Conservation (phyloP, 1,140 invertebrate species). For the Brachionus koreanus region DNA sequence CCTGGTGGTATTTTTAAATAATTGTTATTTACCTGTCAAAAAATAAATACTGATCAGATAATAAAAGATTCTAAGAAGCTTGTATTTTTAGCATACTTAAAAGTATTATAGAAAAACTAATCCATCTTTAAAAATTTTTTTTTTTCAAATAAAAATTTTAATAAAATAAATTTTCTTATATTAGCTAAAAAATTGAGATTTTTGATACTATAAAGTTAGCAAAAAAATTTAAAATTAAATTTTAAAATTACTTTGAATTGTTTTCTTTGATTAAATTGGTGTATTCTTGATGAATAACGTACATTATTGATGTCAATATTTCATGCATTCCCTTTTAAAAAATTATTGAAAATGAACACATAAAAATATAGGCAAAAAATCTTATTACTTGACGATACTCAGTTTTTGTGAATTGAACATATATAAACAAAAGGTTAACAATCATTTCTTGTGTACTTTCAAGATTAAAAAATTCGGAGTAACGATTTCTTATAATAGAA, state of each 20-base stretch:
- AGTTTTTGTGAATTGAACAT: conserved; percentile 35
- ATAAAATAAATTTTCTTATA: background rate
- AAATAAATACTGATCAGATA: no score
- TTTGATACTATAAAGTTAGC: background rate
- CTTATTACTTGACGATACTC: conserved; percentile 36
- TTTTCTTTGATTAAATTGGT: background rate
- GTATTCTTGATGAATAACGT: conserved; percentile 29
- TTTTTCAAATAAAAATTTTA: background rate
- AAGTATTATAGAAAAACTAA: background rate
- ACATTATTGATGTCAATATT: conserved; percentile 27
- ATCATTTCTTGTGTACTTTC: background rate
- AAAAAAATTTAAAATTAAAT: background rate
- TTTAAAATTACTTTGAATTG: background rate
- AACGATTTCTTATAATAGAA: background rate
- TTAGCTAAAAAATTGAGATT: background rate
- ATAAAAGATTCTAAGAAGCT: no score
- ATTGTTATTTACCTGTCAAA: no score
- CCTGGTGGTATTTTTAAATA: no score
- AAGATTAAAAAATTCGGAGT: conserved; percentile 21
- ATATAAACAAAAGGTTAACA: conserved; percentile 29
- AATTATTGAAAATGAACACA: background rate
- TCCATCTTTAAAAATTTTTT: background rate
- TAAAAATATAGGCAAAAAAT: background rate
- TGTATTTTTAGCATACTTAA: background rate
- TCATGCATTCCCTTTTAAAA: conserved; percentile 35